A percentile compares a stretch with the other conserved stretches of the same genome.
These are phyloP conservation scores for Cabera pusaria DNA, from an alignment of 2,888 invertebrate species.

Conservation along the genomic window DNA sequence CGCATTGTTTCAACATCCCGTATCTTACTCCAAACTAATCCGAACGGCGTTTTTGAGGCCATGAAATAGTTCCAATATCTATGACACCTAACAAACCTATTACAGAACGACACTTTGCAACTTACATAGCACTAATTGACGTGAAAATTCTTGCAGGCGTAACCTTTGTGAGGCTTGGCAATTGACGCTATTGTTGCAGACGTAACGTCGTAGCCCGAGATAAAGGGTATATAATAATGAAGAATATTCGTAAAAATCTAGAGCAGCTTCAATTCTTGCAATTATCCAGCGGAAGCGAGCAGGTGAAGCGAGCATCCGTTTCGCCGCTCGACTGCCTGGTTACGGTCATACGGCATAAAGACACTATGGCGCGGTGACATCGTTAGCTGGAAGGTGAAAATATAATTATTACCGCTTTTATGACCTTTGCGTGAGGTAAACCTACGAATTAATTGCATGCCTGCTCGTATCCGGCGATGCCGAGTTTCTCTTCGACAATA, in stretches of 20 bases:
- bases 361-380: conserved; percentile 43
- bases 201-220: conserved; percentile 5
- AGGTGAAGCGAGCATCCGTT: conserved; percentile 76
- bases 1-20: conserved; percentile 74
- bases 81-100: too few relatives aligned
- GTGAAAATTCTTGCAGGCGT: conserved; percentile 1
- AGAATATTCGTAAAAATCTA: conserved; percentile 25
- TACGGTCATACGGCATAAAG: conserved; percentile 33
- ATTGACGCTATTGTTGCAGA: conserved; percentile 7
- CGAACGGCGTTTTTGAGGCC: conserved; percentile 33
- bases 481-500: conserved; percentile 26
- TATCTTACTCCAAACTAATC: conserved; percentile 47
- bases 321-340: conserved; percentile 42
- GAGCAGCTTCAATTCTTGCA: conserved; percentile 55
- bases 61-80: conserved; percentile 10
- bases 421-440: conserved; percentile 25
- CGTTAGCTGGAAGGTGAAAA: conserved; percentile 38
- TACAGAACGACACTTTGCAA: too few relatives aligned
- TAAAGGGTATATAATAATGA: conserved; percentile 14
- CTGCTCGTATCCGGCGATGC: conserved; percentile 20
- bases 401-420: conserved; percentile 27
- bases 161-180: conserved; percentile 4
- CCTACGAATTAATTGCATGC: conserved; percentile 18
- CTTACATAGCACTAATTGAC: conserved; percentile 8
- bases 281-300: conserved; percentile 72